Percentiles rank a stretch among this genome's conserved stretches.
Conservation (phyloP, 1,140 invertebrate genomes). For the Zophobas morio region DNA sequence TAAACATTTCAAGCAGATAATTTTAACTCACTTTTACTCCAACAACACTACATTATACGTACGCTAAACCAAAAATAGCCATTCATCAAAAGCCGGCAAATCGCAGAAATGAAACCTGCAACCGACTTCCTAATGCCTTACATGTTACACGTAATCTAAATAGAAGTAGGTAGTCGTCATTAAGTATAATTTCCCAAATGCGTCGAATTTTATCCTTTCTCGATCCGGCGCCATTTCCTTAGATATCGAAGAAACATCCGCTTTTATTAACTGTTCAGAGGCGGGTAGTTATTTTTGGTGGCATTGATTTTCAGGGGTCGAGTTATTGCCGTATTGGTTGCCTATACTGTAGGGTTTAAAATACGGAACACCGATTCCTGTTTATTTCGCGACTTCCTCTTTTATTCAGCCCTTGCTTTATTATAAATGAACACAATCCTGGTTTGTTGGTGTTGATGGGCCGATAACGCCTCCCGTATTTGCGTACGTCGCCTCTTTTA, state of each 20-base stretch:
- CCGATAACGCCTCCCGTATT: constrained; percentile 35
- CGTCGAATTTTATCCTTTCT: constrained; percentile 19
- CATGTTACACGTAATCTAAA: background rate
- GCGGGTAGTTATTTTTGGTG: constrained; percentile 23
- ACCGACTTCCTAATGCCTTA: no score
- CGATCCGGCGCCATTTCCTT: constrained; percentile 18
- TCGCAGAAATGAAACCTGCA: background rate
- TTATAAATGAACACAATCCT: constrained; percentile 39
- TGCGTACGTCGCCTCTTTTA: constrained; percentile 28
- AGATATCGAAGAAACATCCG: constrained; percentile 27
- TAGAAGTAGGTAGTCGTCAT: background rate
- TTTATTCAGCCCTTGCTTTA: constrained; percentile 31
- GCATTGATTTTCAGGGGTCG: constrained; percentile 26
- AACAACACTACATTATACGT: no score
- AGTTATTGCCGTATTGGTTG: constrained; percentile 31
- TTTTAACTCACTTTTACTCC: no score
- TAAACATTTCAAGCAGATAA: no score
- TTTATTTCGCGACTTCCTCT: constrained; percentile 32
- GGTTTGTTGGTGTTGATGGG: constrained; percentile 30
- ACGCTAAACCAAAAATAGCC: no score
- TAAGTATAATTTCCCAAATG: constrained; percentile 29
- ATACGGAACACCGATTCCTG: constrained; percentile 18
- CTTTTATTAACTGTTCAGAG: constrained; percentile 32
- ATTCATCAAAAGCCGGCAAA: background rate
- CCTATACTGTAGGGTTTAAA: constrained; percentile 21